These are phyloP conservation scores for Platysteira castanea DNA, from an alignment of 2,113 vertebrate genomes.

Conservation along the genomic window DNA sequence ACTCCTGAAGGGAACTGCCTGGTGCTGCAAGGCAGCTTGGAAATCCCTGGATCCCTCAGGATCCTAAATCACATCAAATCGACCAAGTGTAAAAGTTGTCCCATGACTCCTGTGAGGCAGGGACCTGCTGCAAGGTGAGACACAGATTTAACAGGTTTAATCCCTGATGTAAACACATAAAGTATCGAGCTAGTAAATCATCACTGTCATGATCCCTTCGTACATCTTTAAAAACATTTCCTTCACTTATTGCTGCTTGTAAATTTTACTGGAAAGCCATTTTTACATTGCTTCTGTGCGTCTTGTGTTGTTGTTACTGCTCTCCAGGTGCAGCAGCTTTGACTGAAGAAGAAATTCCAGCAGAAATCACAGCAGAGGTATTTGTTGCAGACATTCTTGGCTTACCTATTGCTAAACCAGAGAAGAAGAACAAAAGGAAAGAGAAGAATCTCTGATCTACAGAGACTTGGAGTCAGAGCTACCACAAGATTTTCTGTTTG, in stretches of 20 bases:
- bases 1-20: background rate
- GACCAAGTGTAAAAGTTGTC: background rate
- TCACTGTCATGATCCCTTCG: background rate
- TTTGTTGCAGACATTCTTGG: constrained; percentile 83
- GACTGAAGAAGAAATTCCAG: constrained; percentile 78
- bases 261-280: background rate
- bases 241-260: background rate
- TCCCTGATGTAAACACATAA: background rate
- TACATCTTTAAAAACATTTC: background rate
- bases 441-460: background rate
- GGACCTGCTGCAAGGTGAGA: background rate
- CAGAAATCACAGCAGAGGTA: constrained; percentile 79
- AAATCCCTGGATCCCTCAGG: background rate
- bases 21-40: background rate
- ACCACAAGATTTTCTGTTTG: background rate
- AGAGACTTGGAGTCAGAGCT: background rate
- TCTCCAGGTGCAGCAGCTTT: constrained; percentile 65
- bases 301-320: background rate
- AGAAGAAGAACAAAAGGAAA: background rate
- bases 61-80: background rate
- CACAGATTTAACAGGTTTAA: background rate
- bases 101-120: background rate
- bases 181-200: background rate
- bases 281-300: background rate
- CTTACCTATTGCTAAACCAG: constrained; percentile 60